Evolutionary conservation across 2,113 vertebrate species (phyloP).

Genomic region (Anguilla japonica): DNA sequence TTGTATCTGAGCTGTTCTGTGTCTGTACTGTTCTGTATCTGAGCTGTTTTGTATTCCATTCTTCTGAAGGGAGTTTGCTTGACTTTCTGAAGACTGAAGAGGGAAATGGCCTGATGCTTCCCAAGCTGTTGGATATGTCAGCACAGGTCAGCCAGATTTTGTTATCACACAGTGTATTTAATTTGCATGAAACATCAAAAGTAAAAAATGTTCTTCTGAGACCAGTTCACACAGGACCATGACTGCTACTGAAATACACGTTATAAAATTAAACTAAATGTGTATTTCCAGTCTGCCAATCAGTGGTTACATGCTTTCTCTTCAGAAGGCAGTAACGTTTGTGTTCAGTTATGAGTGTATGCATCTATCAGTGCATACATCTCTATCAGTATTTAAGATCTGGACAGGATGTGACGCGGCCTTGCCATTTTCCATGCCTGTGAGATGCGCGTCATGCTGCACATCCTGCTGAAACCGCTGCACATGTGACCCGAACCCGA

Average conservation of each 20-base stretch:
- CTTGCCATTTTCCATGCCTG: conserved; percentile 67
- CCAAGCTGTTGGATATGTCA: conserved; percentile 91
- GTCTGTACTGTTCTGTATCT: background rate
- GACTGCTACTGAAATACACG: no score
- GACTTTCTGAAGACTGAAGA: conserved; percentile 88
- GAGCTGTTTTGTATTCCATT: background rate
- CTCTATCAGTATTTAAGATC: conserved; percentile 67
- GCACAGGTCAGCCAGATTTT: conserved; percentile 80
- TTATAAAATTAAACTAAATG: no score
- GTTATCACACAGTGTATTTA: no score
- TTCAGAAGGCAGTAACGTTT: conserved; percentile 44
- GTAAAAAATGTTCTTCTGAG: background rate
- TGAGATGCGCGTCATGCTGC: conserved; percentile 30
- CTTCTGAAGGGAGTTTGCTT: conserved; percentile 81
- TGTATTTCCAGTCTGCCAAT: no score
- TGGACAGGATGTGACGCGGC: conserved; percentile 74
- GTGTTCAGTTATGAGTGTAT: conserved; percentile 38
- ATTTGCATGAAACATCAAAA: no score
- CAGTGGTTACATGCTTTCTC: background rate
- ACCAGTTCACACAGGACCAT: background rate
- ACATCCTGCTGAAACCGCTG: conserved; percentile 48
- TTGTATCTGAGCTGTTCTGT: background rate
- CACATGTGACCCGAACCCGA: background rate
- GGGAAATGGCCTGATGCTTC: conserved; percentile 72
- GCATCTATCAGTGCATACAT: conserved; percentile 25